phyloP scores from a whole-genome alignment of 2,113 vertebrate genomes.

The Thunnus maccoyii region DNA sequence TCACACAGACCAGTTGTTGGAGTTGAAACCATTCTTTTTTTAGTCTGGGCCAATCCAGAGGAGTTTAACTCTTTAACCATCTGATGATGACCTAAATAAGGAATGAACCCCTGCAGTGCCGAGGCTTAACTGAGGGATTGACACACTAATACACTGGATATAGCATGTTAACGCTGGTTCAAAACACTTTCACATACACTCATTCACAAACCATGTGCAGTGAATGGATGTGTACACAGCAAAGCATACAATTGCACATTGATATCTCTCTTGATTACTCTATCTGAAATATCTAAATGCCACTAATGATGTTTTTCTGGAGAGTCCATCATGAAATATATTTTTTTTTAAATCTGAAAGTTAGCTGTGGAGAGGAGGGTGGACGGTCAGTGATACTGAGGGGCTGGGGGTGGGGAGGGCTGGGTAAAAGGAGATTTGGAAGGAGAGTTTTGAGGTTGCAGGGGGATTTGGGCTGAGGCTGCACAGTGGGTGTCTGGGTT shows the following conservation, averaged over 20 bases:
- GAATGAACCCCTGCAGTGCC: conserved; percentile 59
- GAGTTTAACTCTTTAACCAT: conserved; percentile 62
- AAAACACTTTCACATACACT: conserved; percentile 2
- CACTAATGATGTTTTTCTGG: neutral
- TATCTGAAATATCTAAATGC: neutral
- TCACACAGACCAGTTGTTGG: conserved; percentile 23
- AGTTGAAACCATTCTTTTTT: neutral
- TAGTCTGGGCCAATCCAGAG: conserved; percentile 39
- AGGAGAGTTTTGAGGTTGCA: conserved; percentile 50
- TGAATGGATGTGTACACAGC: neutral
- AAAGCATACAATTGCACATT: neutral
- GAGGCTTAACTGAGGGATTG: conserved; percentile 66
- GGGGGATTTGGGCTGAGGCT: conserved; percentile 62
- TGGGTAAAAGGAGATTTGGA: conserved; percentile 48
- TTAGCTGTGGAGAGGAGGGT: neutral
- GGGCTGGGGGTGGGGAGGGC: neutral
- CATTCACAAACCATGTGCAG: too few relatives aligned
- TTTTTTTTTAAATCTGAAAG: too few relatives aligned
- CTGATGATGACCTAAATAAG: conserved; percentile 74
- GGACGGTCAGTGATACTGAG: neutral
- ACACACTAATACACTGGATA: conserved; percentile 66
- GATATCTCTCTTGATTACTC: neutral
- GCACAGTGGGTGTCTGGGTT: conserved; percentile 76
- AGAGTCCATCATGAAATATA: neutral
- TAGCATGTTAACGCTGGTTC: conserved; percentile 17